phyloP scores from a whole-genome alignment of 2,888 invertebrate genomes.

The Iselma pallidipennis region DNA sequence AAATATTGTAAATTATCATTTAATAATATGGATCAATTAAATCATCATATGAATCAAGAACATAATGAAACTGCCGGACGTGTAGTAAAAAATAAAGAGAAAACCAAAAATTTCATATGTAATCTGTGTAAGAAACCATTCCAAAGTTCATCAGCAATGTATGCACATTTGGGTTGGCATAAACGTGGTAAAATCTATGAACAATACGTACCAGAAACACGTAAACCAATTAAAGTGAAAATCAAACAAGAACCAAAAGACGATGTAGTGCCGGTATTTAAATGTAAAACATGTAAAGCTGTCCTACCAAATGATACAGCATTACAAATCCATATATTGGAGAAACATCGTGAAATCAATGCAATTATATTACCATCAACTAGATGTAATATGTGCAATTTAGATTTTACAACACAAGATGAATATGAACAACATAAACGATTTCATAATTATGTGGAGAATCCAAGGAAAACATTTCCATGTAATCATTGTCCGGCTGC shows the following conservation, averaged over 20 bases:
- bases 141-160: constrained; percentile 60
- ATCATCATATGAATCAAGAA: constrained; percentile 48
- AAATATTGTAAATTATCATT: constrained; percentile 51
- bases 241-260: constrained; percentile 33
- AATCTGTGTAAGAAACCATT: constrained; percentile 67
- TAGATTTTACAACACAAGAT: constrained; percentile 64
- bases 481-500: constrained; percentile 67
- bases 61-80: constrained; percentile 36
- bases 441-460: constrained; percentile 57
- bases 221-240: constrained; percentile 15
- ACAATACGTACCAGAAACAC: constrained; percentile 43
- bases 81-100: constrained; percentile 19
- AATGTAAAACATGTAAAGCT: constrained; percentile 44
- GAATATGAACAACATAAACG: constrained; percentile 62
- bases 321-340: constrained; percentile 51
- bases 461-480: constrained; percentile 48
- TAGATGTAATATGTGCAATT: constrained; percentile 64
- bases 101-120: constrained; percentile 57
- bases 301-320: constrained; percentile 49
- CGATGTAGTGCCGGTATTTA: constrained; percentile 40
- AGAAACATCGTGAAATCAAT: constrained; percentile 50
- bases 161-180: constrained; percentile 66
- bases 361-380: constrained; percentile 43
- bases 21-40: constrained; percentile 33
- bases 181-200: constrained; percentile 57